Base-by-base conservation (phyloP, 2,113 vertebrate species). In the Pelecanus crispus region DNA sequence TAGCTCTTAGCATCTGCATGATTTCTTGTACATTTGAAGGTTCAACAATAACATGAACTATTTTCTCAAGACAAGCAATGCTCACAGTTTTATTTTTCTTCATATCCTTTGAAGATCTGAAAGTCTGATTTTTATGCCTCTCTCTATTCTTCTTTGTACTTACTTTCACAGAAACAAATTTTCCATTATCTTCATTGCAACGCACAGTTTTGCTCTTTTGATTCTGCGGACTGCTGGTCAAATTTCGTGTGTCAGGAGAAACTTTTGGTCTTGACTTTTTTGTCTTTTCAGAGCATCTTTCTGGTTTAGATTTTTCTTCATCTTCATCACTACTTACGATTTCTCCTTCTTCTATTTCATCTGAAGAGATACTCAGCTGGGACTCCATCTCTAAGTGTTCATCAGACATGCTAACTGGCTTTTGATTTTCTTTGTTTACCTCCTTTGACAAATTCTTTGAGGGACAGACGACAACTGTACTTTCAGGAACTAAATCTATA, bases 361-460 rank as follows among this genome's bases (percentile, higher is more conserved):
- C 97, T 93, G 97, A 97, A 92, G 97, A 97, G 59, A 93, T 74
- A 44, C 91, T 97, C 38, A 97, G 94, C 36, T 18, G 86, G 50
- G 95, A 96, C 38, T 95, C 95, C 63, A 79, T 95, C 71, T 96
- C 96, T 16, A 95, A 28, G 31, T 78, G 96, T 36, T 89, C 94
- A 56, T 97, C 97, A 86, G 97, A 88, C 61, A 98, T 98, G 47
- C 82, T 96, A 90, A 97, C 80, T 17, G 99, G 99, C 88, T 99
- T 98, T 92, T 99, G 98, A 96, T 99, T 99, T 97, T 99, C 99
- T 94, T 99, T 99, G 97, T 99, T 99, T 74, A 99, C 98, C 61
- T 99, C 98, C 96, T 97, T 97, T 32, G 97, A 98, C 47, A 97
- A 93, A 87, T 63, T 97, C 77, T 95, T 98, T 40, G 93, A 97